phyloP scores from a whole-genome alignment of 1,140 invertebrate species.

The Drosophila funebris region DNA sequence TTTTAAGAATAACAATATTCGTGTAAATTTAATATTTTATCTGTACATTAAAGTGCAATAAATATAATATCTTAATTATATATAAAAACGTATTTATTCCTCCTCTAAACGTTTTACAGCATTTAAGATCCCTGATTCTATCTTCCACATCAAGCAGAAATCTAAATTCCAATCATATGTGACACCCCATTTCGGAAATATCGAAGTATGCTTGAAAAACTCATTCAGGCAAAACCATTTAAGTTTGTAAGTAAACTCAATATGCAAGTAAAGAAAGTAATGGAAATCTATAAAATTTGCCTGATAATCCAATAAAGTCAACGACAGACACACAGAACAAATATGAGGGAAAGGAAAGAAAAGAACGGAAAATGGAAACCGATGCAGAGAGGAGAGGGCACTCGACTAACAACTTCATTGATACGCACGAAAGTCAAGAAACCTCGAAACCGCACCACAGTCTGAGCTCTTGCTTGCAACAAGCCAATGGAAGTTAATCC shows the following conservation, averaged over 20 bases:
- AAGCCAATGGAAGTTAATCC: constrained; percentile 73
- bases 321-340: constrained; percentile 28
- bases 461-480: constrained; percentile 36
- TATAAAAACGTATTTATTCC: neutral
- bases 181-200: constrained; percentile 24
- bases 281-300: constrained; percentile 70
- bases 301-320: constrained; percentile 77
- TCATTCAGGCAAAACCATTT: constrained; percentile 52
- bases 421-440: constrained; percentile 49
- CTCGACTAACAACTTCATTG: constrained; percentile 75
- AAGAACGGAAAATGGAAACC: neutral
- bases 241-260: constrained; percentile 45
- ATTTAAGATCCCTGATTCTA: neutral
- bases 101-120: neutral
- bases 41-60: neutral
- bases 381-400: constrained; percentile 38
- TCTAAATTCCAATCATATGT: constrained; percentile 20
- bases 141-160: neutral
- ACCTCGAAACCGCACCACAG: constrained; percentile 2
- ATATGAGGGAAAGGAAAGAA: neutral
- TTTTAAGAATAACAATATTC: too few relatives aligned
- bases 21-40: too few relatives aligned
- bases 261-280: constrained; percentile 36
- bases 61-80: neutral
- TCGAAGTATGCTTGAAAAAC: constrained; percentile 43